Conservation (phyloP, 2,888 invertebrate genomes). For the Pandemis corylana region DNA sequence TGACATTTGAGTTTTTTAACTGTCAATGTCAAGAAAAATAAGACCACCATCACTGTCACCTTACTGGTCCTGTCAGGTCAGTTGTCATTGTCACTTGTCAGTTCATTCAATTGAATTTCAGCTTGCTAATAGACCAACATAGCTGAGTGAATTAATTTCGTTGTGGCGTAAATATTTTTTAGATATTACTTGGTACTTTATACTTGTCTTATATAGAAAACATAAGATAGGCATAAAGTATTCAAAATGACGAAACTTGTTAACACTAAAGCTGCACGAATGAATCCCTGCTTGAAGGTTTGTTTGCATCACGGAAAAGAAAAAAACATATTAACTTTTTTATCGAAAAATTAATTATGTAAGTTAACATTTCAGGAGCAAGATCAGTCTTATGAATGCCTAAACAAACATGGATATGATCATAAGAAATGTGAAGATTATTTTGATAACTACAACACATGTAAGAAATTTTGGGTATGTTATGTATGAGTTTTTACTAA, state of each 20-base stretch:
- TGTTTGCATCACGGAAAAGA: constrained; percentile 25
- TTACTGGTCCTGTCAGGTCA: too few species aligned
- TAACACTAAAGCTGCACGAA: constrained; percentile 68
- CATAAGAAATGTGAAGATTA: constrained; percentile 86
- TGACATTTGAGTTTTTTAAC: too few species aligned
- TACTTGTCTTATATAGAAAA: neutral
- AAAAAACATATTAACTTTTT: constrained; percentile 22
- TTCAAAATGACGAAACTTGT: constrained; percentile 61
- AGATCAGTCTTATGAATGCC: constrained; percentile 88
- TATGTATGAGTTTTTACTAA: too few species aligned
- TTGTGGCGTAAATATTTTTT: constrained; percentile 6
- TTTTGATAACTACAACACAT: constrained; percentile 91
- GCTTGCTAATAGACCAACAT: neutral
- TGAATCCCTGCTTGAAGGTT: constrained; percentile 77
- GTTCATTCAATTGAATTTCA: too few species aligned
- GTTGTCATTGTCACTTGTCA: too few species aligned
- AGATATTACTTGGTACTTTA: neutral
- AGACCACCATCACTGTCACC: too few species aligned
- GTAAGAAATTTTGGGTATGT: constrained; percentile 93
- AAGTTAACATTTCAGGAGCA: constrained; percentile 87
- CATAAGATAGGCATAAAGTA: constrained; percentile 11
- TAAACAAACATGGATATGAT: constrained; percentile 88
- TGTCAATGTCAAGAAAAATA: too few species aligned
- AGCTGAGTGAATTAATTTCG: neutral
- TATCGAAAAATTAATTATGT: constrained; percentile 47